phyloP scores from a whole-genome alignment of 2,113 vertebrate genomes.

The Tympanuchus pallidicinctus region DNA sequence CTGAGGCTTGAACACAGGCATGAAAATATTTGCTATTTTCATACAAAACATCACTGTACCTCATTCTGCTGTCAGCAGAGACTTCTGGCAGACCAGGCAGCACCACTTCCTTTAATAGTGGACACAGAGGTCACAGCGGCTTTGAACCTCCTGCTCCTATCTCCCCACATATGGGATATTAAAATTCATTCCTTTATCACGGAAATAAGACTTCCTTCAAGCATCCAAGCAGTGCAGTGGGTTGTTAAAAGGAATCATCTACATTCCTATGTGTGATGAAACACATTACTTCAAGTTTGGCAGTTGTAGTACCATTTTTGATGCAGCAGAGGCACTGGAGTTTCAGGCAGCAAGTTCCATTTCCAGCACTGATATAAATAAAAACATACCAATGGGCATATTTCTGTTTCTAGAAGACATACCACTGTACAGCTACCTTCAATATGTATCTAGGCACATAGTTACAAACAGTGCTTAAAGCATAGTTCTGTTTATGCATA shows the following conservation, averaged over 20 bases:
- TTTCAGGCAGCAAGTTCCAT: background rate
- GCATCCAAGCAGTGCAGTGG: fast-evolving
- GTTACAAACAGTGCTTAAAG: background rate
- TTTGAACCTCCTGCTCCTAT: background rate
- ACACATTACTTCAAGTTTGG: background rate
- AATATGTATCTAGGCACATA: background rate
- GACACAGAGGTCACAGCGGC: background rate
- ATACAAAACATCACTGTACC: background rate
- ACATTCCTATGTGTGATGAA: background rate
- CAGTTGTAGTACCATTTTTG: background rate
- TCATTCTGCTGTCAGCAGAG: background rate
- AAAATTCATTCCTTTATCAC: background rate
- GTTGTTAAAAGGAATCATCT: background rate
- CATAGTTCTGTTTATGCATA: background rate
- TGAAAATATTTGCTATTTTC: background rate
- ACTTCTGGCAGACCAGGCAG: background rate
- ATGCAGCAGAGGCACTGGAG: background rate
- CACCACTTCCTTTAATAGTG: background rate
- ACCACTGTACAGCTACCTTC: background rate
- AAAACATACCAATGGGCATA: background rate
- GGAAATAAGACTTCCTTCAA: background rate
- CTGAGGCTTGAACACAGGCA: background rate
- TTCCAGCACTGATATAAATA: background rate
- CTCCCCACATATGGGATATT: background rate
- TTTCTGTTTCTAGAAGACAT: background rate